phyloP scores from a whole-genome alignment of 92 coral and sea anemone species.

The Bergia puertoricense region DNA sequence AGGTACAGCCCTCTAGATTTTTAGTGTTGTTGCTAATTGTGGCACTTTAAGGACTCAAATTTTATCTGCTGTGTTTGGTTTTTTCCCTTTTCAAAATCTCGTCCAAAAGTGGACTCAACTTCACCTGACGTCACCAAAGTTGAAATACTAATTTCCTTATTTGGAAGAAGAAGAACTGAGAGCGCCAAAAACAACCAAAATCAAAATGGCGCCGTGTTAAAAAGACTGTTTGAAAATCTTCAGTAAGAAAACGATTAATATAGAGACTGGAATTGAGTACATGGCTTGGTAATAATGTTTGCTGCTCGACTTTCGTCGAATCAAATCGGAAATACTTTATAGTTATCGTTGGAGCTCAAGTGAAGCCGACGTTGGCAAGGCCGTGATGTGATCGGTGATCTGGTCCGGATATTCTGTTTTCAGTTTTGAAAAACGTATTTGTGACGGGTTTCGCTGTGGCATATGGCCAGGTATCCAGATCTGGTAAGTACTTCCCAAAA shows the following conservation, averaged over 20 bases:
- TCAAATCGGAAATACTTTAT: neutral
- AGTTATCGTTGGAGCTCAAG: neutral
- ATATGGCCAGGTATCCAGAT: constrained; percentile 27
- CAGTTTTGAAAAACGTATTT: neutral
- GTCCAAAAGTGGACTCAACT: too few relatives aligned
- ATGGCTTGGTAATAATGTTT: too few relatives aligned
- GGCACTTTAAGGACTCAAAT: too few relatives aligned
- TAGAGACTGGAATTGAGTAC: too few relatives aligned
- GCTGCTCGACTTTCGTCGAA: too few relatives aligned
- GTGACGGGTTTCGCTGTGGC: neutral
- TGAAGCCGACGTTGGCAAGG: neutral
- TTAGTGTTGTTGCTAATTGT: too few relatives aligned
- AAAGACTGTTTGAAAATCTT: neutral
- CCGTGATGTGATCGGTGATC: neutral
- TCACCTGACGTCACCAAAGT: too few relatives aligned
- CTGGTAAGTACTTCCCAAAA: constrained; percentile 5
- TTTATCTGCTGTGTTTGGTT: too few relatives aligned
- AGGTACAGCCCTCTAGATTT: too few relatives aligned
- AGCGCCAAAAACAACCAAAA: constrained; percentile 7
- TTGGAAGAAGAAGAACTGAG: neutral
- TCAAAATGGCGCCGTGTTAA: neutral
- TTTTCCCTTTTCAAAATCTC: too few relatives aligned
- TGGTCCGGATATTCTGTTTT: neutral
- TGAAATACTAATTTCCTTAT: neutral
- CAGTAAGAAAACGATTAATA: neutral